Evolutionary conservation across 2,797 vertebrate species (phyloP), one percentile per base, ranked within the genome.

Genomic region (Serranus cabrilla): DNA sequence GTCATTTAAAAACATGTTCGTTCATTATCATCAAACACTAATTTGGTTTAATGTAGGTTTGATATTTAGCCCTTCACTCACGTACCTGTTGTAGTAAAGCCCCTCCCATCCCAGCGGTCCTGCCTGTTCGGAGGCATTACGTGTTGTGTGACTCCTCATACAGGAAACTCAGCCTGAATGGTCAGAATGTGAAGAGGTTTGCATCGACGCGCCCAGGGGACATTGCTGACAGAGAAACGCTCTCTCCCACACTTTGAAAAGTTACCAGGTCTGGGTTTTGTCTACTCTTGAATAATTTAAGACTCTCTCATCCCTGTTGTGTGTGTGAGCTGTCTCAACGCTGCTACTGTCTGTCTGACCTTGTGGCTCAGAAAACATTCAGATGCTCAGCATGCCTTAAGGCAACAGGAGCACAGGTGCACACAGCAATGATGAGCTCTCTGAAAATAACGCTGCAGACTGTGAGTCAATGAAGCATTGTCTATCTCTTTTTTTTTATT

Each of bases 271-370:
- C 71, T 68, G 50, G 21, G 69, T 83, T 86, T 86, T 52, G 74
- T 85, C 79, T 85, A 40, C 73, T 76, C 73, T 52, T 83, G 83
- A 93, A 94, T 94, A 81, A 93, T 93, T 91, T 81, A 92, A 67
- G 57, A 70, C 18, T 68, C 71, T 72, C 68, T 64, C 63, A 57
- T 78, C 51, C 76, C 62, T 43, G 60, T 74, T 68, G 60, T 82
- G 59, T 65, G 62, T 37, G 76, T 56, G 57, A 51, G 69, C 66
- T 76, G 73, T 69, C 71, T 80, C 58, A 37, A 54, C 70, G 59
- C 45, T n/a, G 25, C 62, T 67, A 58, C 52, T 59, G 76, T 66
- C 76, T 76, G 76, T 78, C 81, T 84, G 87, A 88, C 84, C 87
- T 87, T 80, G 80, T 84, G 80, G 55, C 72, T 87, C 77, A 81